Percentiles rank a stretch among this genome's conserved stretches.
Conservation (phyloP, 2,888 invertebrate species). For the Catotricha subobsoleta region DNA sequence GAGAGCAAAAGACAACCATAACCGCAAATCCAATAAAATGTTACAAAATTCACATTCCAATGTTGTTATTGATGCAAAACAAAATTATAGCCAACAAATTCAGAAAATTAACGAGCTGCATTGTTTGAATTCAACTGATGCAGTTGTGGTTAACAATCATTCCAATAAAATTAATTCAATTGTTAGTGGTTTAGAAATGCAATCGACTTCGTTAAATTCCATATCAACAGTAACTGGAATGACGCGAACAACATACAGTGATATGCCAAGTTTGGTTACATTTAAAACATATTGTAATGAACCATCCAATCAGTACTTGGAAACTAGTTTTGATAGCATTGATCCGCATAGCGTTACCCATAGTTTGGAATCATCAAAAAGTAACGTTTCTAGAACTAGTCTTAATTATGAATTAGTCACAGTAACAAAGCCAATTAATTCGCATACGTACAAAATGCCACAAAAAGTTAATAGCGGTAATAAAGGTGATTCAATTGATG, state of each 20-base stretch:
- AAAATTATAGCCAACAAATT: neutral
- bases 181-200: neutral
- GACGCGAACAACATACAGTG: constrained; percentile 2
- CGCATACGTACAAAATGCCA: constrained; percentile 5
- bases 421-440: constrained; percentile 6
- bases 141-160: neutral
- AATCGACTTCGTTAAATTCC: neutral
- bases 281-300: constrained; percentile 14
- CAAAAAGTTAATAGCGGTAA: no score
- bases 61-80: no score
- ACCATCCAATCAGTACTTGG: constrained; percentile 13
- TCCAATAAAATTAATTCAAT: neutral
- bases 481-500: no score
- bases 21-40: no score
- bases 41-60: no score
- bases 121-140: no score
- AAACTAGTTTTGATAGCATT: constrained; percentile 15
- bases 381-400: constrained; percentile 15
- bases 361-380: constrained; percentile 9
- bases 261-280: constrained; percentile 13
- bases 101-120: no score
- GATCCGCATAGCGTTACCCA: constrained; percentile 4
- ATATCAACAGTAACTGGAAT: constrained; percentile 6
- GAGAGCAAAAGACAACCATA: no score
- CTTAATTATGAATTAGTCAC: constrained; percentile 13